Evolutionary conservation across 2,113 vertebrate species (phyloP).

Genomic region (Lagopus muta): DNA sequence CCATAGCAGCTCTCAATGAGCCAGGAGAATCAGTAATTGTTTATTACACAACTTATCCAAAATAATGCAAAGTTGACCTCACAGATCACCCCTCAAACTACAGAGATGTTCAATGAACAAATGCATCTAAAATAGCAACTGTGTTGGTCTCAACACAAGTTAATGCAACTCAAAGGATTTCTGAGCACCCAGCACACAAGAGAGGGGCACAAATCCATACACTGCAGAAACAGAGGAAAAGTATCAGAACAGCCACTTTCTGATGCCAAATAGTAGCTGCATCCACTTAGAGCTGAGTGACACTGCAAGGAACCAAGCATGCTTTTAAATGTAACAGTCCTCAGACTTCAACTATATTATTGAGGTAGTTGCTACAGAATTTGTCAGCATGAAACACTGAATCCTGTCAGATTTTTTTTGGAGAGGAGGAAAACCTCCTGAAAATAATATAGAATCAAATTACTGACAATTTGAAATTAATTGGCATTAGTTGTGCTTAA

Average conservation of each 20-base stretch:
- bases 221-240: neutral
- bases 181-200: neutral
- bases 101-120: neutral
- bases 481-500: neutral
- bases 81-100: neutral
- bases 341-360: neutral
- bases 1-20: neutral
- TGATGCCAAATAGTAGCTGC: neutral
- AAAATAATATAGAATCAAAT: neutral
- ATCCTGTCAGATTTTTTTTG: neutral
- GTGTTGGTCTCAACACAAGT: neutral
- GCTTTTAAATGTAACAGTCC: neutral
- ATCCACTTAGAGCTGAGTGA: neutral
- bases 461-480: neutral
- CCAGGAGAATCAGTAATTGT: neutral
- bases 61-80: neutral
- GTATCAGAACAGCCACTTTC: accelerated
- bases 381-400: neutral
- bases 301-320: neutral
- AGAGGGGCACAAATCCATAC: neutral
- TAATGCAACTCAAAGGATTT: neutral
- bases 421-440: neutral
- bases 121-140: neutral
- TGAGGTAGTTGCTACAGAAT: neutral
- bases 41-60: neutral